Base-by-base conservation (phyloP, 2,888 invertebrate species). In the Molanna angustata region DNA sequence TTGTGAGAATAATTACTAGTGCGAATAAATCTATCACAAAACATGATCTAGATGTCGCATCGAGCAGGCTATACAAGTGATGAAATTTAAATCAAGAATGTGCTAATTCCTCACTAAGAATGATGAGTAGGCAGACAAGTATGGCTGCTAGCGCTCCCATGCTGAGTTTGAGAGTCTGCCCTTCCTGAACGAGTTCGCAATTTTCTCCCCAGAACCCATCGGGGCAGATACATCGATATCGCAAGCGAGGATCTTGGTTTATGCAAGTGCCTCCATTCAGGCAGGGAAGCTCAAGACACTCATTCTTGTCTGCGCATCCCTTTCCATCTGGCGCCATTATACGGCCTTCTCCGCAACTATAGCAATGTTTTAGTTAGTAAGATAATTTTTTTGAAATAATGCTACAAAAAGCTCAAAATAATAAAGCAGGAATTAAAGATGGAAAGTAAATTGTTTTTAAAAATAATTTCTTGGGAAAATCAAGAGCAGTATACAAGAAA, bases 61-160 rank as follows among this genome's bases (percentile, higher is more conserved):
- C 39, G 21, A 41, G 20, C 20, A 41, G 21, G n/a, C 41, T 41
- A 41, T 13, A n/a, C 21, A 13, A 11, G 27, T 27, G 27, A 27
- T 27, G 4, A 27, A 27, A 11, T n/a, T n/a, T n/a, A n/a, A 27
- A 27, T 11, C 27, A 27, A 27, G 27, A 20, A 3, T 49, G 54
- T 56, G 64, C 69, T 35, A n/a, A 11, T 17, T 31, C 87, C 93
- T 92, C 85, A 97, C 97, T 89, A 75, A 97, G 85, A 68, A 98
- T 93, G 73, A 95, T 91, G 73, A 96, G 85, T 67, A 97, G 86
- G 78, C 96, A 97, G 76, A 97, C 92, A 72, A 98, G 84, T 71
- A 99, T 97, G 68, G 96, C 95, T 60, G 96, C 94, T 64, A 99
- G 82, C 59, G 97, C 97, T 62, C 95, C 94, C 86, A 93, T 93